Base-by-base conservation (phyloP, 2,888 invertebrate genomes). In the Andrena bucephala region DNA sequence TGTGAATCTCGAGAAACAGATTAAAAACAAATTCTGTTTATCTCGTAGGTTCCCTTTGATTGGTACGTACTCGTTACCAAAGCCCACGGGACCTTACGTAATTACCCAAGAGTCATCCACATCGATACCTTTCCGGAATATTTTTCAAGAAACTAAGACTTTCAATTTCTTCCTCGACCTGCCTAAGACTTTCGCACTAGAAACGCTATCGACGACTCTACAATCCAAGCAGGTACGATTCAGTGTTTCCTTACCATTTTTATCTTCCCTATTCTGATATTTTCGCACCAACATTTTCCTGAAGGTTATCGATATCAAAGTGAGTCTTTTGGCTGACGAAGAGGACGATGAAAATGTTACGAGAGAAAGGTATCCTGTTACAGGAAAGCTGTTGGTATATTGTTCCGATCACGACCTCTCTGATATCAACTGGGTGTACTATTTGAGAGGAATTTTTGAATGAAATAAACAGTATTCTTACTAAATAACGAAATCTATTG, bases 1-100 rank as follows among this genome's bases (percentile, higher is more conserved):
- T 8, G 8, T 20, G 6, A n/a, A 52, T 52, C 8, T 52, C 2
- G 20, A n/a, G 13, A 29, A 31, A 16, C 52, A 70, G 54, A 50
- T 10, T 10, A 10, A 24, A 20, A 33, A 31, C 63, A 52, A 54
- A n/a, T 13, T 54, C 2, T 10, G 24, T 7, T 6, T 72, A 5
- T 24, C 13, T 50, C 67, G 10, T 27, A 92, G 92, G 62, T 92
- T 89, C 65, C 91, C 92, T 20, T 74, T 92, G 20, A 83, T 89
- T 6, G 92, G 89, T 1, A 82, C 76, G 6, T 86, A 81, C 27
- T 74, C 74, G 0, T 68, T 84, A 7, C 92, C 92, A 0, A 89
- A 90, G 63, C 91, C 92, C 16, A 88, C 83, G 79, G 92, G 92
- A 5, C 92, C 92, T 0, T 90, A 92, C 16, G 66, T 76, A 0